Conservation (phyloP, 2,888 invertebrate genomes). For the Octonoba sinensis region DNA sequence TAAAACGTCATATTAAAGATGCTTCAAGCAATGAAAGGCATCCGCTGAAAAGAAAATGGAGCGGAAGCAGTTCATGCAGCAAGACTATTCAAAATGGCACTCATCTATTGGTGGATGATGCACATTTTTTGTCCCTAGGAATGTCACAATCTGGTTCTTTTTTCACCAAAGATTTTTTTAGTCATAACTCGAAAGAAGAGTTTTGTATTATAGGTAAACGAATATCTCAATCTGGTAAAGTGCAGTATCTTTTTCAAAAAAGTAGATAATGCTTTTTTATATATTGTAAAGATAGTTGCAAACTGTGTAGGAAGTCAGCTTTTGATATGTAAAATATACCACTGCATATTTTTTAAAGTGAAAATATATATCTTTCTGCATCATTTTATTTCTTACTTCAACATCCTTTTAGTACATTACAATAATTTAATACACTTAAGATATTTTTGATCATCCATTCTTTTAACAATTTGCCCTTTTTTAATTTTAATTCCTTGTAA, state of each 20-base stretch:
- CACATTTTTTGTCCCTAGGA: not conserved
- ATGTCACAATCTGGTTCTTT: constrained; percentile 4
- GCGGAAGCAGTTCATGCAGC: not conserved
- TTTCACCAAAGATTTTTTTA: constrained; percentile 45
- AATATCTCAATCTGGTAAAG: constrained; percentile 32
- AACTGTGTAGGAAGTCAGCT: too few relatives aligned
- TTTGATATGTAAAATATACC: too few relatives aligned
- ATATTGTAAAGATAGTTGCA: too few relatives aligned
- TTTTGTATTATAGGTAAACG: constrained; percentile 46
- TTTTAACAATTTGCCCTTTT: too few relatives aligned
- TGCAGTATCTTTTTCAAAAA: constrained; percentile 48
- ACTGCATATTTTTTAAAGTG: too few relatives aligned
- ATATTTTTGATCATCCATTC: too few relatives aligned
- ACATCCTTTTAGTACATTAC: too few relatives aligned
- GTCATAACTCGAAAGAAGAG: constrained; percentile 12
- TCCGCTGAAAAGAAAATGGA: not conserved
- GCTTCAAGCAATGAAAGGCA: not conserved
- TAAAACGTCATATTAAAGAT: constrained; percentile 6
- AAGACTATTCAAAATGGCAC: constrained; percentile 17
- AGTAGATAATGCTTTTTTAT: constrained; percentile 36
- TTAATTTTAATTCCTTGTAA: too few relatives aligned
- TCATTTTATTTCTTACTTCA: too few relatives aligned
- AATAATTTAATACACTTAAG: too few relatives aligned
- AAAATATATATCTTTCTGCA: too few relatives aligned
- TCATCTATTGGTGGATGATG: constrained; percentile 2